Evolutionary conservation across 2,797 vertebrate genomes (phyloP).

Genomic region (Gallinago nigripennis): DNA sequence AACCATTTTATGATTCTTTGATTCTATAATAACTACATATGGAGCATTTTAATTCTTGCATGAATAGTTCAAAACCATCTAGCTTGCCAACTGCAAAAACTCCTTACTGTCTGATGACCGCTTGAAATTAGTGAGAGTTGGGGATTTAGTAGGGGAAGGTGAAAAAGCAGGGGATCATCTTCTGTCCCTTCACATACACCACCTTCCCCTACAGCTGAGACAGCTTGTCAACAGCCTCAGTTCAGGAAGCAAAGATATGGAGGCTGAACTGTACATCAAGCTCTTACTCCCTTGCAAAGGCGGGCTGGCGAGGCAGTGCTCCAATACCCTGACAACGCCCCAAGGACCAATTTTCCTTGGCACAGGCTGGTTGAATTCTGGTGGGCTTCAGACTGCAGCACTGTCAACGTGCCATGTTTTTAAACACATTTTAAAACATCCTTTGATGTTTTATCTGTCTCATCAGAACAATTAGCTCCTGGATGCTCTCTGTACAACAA

Average conservation of each 20-base stretch:
- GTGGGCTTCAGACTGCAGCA: not conserved
- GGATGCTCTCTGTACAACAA: slow-evolving; percentile 28
- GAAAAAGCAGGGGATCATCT: not conserved
- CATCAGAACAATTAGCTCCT: slow-evolving; percentile 67
- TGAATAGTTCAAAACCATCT: not conserved
- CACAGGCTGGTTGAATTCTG: not conserved
- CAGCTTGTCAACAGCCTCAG: not conserved
- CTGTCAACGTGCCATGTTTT: not conserved
- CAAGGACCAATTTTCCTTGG: not conserved
- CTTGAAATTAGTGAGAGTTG: not conserved
- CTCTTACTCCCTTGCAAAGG: not conserved
- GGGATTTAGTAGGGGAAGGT: not conserved
- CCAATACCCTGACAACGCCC: not conserved
- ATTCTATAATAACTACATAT: too few relatives aligned
- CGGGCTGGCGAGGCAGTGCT: accelerated
- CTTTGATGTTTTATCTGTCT: slow-evolving; percentile 51
- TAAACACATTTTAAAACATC: slow-evolving; percentile 1
- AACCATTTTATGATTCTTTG: not conserved
- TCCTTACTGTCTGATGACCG: not conserved
- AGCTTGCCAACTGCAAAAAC: not conserved
- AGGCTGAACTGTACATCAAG: not conserved
- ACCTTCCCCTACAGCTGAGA: not conserved
- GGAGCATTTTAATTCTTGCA: not conserved
- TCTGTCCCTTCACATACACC: not conserved
- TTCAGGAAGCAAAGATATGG: not conserved